A percentile compares a stretch with the other conserved stretches of the same genome.
Evolutionary conservation across 2,113 vertebrate species (phyloP).

Genomic region (Rhynchopsitta pachyrhyncha): DNA sequence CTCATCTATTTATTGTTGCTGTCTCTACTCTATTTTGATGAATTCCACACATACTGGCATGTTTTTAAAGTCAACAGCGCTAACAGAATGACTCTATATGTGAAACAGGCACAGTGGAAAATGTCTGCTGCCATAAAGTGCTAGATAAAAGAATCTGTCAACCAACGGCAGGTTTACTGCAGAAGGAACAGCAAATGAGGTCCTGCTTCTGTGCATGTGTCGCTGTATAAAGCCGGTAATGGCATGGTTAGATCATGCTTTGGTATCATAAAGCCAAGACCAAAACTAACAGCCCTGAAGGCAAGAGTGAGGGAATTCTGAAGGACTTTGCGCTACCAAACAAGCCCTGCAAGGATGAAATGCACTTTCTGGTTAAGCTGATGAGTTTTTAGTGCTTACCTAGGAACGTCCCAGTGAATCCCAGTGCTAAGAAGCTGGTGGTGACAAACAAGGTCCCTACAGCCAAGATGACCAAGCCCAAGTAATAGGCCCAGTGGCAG

Average conservation of each 20-base stretch:
- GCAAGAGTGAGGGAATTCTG: neutral
- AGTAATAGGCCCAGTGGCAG: constrained; percentile 62
- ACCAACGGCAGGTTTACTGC: neutral
- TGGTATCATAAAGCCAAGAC: neutral
- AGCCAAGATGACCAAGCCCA: constrained; percentile 73
- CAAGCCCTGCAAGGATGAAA: neutral
- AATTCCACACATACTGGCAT: constrained; percentile 63
- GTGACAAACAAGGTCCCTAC: constrained; percentile 84
- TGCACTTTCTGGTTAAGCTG: neutral
- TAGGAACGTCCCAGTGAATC: constrained; percentile 91
- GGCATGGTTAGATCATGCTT: neutral
- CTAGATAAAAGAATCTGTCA: constrained; percentile 55
- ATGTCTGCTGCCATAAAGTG: constrained; percentile 36
- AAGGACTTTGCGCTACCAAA: neutral
- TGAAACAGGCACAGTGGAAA: constrained; percentile 46
- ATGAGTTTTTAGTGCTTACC: constrained; percentile 78
- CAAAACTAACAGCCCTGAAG: neutral
- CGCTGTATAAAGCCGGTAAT: neutral
- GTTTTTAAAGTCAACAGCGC: constrained; percentile 56
- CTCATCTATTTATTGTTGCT: constrained; percentile 65
- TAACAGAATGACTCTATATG: constrained; percentile 50
- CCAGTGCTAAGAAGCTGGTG: constrained; percentile 90
- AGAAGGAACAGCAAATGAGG: neutral
- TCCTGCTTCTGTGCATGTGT: neutral
- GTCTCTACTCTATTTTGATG: constrained; percentile 59